Conservation (phyloP, 2,113 vertebrate species). For the Nannobrachium achirus region DNA sequence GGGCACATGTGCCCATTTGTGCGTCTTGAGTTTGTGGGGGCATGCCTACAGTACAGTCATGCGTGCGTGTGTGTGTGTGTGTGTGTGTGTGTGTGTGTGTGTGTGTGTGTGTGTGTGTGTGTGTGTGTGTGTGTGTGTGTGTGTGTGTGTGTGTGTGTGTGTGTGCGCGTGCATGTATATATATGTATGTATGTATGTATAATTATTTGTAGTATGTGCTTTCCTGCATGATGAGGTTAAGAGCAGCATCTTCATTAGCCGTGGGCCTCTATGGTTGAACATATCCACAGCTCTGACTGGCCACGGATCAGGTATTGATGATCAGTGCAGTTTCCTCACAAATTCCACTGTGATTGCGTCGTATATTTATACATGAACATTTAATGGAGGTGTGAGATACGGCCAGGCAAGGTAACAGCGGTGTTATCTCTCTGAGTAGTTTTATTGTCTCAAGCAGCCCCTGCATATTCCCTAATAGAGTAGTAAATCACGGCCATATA, state of each 20-base stretch:
- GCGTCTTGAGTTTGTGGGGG: too few species aligned
- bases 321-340: constrained; percentile 34
- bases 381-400: constrained; percentile 14
- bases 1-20: too few species aligned
- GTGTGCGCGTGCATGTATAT: neutral
- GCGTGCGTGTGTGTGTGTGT: constrained; percentile 16
- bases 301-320: constrained; percentile 32
- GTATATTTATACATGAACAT: constrained; percentile 39
- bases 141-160: constrained; percentile 9
- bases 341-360: constrained; percentile 28
- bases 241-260: neutral
- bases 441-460: constrained; percentile 25
- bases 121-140: constrained; percentile 6
- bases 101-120: constrained; percentile 13
- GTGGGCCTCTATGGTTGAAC: neutral
- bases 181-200: too few species aligned
- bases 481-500: constrained; percentile 36
- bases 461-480: constrained; percentile 44
- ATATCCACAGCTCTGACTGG: constrained; percentile 25
- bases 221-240: neutral
- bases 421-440: constrained; percentile 33
- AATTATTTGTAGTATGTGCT: neutral
- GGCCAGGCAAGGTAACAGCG: constrained; percentile 12
- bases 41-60: too few species aligned
- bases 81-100: neutral